Evolutionary conservation across 2,888 invertebrate genomes (phyloP).

Genomic region (Xylota segnis): DNA sequence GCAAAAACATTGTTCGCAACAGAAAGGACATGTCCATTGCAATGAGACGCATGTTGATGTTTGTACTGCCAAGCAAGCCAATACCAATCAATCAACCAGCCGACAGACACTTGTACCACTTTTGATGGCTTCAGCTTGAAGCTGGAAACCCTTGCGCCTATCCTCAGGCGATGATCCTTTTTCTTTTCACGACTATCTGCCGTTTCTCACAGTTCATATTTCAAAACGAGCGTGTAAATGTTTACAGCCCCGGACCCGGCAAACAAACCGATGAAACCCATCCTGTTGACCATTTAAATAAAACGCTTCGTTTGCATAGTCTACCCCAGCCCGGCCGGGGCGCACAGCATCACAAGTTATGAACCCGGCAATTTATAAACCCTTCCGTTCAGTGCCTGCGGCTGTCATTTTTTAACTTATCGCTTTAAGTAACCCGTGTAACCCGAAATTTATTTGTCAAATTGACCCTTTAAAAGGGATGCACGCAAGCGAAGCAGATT

Average conservation of each 20-base stretch:
- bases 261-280: constrained; percentile 7
- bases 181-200: too few relatives aligned
- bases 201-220: neutral
- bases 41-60: too few relatives aligned
- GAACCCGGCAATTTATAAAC: constrained; percentile 6
- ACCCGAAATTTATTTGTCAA: constrained; percentile 51
- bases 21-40: too few relatives aligned
- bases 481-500: constrained; percentile 45
- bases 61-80: too few relatives aligned
- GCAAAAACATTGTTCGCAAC: too few relatives aligned
- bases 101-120: too few relatives aligned
- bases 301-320: constrained; percentile 22
- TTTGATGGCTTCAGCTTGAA: too few relatives aligned
- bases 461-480: constrained; percentile 51
- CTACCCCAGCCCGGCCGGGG: neutral
- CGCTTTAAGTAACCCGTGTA: constrained; percentile 35
- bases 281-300: constrained; percentile 27
- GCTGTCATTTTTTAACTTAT: constrained; percentile 21
- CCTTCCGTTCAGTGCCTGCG: constrained; percentile 23
- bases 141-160: too few relatives aligned
- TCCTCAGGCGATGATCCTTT: too few relatives aligned
- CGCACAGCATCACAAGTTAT: neutral
- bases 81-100: too few relatives aligned
- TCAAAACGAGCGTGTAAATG: constrained; percentile 9
- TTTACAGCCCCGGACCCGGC: constrained; percentile 2